phyloP scores from a whole-genome alignment of 2,888 invertebrate genomes.

The Drosophila dives region DNA sequence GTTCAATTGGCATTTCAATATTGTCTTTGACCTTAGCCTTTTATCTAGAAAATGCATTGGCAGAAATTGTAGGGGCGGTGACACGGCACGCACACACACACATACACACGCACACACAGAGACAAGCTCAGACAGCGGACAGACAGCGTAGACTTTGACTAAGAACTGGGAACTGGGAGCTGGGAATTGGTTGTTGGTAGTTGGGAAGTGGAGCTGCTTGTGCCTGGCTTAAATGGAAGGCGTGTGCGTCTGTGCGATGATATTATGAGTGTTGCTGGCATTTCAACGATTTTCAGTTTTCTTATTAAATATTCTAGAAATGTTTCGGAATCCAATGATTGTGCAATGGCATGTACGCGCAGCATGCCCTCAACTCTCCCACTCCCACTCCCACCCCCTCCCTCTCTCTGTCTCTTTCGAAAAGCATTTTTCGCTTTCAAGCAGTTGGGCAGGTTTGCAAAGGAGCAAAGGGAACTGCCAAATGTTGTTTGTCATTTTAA shows the following conservation, averaged over 20 bases:
- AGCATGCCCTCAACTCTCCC: conserved; percentile 20
- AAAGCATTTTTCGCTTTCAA: conserved; percentile 75
- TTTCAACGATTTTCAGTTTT: conserved; percentile 82
- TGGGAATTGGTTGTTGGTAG: conserved; percentile 7
- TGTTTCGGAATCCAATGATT: conserved; percentile 82
- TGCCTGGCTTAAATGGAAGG: conserved; percentile 24
- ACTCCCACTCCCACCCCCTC: not conserved
- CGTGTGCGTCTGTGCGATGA: conserved; percentile 41
- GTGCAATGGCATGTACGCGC: conserved; percentile 81
- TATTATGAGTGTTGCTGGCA: conserved; percentile 81
- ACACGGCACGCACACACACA: conserved; percentile 39
- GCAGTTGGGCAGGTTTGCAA: conserved; percentile 24
- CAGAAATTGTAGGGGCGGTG: conserved; percentile 51
- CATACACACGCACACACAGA: conserved; percentile 1
- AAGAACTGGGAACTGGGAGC: conserved; percentile 11
- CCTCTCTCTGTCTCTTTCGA: conserved; percentile 8
- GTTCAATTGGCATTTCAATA: conserved; percentile 80
- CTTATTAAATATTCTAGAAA: conserved; percentile 82
- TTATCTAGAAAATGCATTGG: conserved; percentile 61
- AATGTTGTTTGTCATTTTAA: conserved; percentile 80
- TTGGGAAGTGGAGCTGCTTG: conserved; percentile 15
- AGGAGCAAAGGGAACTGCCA: conserved; percentile 51
- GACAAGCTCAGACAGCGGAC: conserved; percentile 5
- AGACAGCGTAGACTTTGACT: conserved; percentile 55
- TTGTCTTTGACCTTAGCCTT: conserved; percentile 81